A percentile compares a stretch with the other conserved stretches of the same genome.
These are phyloP conservation scores for Cybosia mesomella DNA, from an alignment of 2,888 invertebrate species.

Conservation along the genomic window DNA sequence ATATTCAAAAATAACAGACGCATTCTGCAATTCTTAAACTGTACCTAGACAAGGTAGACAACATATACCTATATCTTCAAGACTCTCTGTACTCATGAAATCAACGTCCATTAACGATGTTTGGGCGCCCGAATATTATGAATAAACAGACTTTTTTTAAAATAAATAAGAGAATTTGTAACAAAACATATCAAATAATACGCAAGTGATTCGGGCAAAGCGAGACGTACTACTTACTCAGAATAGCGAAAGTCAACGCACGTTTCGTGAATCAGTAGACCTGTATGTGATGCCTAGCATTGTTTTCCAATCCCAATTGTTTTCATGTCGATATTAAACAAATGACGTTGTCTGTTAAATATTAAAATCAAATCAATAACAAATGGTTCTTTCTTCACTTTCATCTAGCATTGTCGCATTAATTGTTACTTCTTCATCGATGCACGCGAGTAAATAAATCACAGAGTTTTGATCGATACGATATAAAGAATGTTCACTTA, in stretches of 20 bases:
- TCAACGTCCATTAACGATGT: constrained; percentile 72
- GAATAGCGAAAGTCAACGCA: constrained; percentile 61
- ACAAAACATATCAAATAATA: constrained; percentile 54
- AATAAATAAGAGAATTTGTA: constrained; percentile 36
- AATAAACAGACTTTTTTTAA: constrained; percentile 39
- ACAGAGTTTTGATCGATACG: not conserved
- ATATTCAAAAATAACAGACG: not conserved
- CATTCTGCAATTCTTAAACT: constrained; percentile 10
- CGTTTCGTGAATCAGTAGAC: constrained; percentile 73
- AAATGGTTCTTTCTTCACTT: constrained; percentile 32
- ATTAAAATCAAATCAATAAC: constrained; percentile 45
- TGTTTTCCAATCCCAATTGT: constrained; percentile 78
- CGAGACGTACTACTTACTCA: constrained; percentile 63
- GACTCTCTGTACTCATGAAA: constrained; percentile 74
- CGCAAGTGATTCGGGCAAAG: constrained; percentile 62
- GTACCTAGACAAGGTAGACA: constrained; percentile 80
- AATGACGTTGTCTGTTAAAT: constrained; percentile 57
- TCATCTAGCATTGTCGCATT: constrained; percentile 30
- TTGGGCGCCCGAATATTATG: constrained; percentile 38
- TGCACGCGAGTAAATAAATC: constrained; percentile 11
- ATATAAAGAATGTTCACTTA: not conserved
- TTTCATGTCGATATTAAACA: constrained; percentile 75
- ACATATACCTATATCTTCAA: constrained; percentile 78
- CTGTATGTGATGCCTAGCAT: constrained; percentile 66
- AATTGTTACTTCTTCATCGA: constrained; percentile 13